Percentiles rank a stretch among this genome's conserved stretches.
Evolutionary conservation across 2,888 invertebrate genomes (phyloP).

Genomic region (Euspilapteryx auroguttella): DNA sequence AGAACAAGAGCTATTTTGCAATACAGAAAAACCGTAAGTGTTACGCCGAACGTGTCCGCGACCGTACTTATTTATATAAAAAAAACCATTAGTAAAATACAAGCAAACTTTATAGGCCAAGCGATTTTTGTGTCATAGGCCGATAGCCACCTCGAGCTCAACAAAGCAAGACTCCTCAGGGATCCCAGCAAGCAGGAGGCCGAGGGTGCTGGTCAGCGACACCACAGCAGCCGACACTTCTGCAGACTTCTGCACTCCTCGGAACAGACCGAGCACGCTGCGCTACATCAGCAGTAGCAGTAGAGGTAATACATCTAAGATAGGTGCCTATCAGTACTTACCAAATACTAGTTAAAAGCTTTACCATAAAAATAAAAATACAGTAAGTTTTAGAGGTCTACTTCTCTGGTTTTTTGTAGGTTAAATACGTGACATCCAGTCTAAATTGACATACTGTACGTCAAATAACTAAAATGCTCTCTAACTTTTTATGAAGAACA

Average conservation of each 20-base stretch:
- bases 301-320: slow-evolving; percentile 19
- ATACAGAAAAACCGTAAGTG: no score
- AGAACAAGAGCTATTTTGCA: no score
- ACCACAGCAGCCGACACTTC: slow-evolving; percentile 28
- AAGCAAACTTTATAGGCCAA: neutral
- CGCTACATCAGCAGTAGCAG: slow-evolving; percentile 52
- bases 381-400: no score
- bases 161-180: slow-evolving; percentile 15
- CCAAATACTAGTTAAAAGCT: no score
- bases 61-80: neutral
- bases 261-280: slow-evolving; percentile 29
- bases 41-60: neutral
- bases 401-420: no score
- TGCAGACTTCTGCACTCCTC: slow-evolving; percentile 28
- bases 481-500: no score
- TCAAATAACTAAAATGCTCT: no score
- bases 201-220: slow-evolving; percentile 31
- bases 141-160: slow-evolving; percentile 1
- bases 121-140: neutral
- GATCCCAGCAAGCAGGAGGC: slow-evolving; percentile 11
- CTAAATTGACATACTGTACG: no score
- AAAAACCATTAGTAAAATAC: neutral
- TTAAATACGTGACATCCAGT: no score
- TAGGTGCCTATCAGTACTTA: no score
- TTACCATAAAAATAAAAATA: no score